Base-by-base conservation (phyloP, 2,888 invertebrate genomes). In the Caradrina kadenii region DNA sequence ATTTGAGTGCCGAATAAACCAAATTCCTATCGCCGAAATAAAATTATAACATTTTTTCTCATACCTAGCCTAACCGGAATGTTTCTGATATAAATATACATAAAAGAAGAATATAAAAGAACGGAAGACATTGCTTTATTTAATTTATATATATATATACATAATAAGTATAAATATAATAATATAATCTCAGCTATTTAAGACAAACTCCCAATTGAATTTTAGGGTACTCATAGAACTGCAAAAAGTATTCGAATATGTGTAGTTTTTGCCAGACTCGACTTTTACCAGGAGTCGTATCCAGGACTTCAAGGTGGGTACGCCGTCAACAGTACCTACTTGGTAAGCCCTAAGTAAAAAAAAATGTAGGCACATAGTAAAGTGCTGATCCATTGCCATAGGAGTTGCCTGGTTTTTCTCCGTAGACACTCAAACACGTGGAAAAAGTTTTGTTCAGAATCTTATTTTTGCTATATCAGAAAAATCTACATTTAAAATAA, bases 401-500 rank as follows among this genome's bases (percentile, higher is more conserved):
- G 5, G 39, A 54, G 22, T 22, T 53, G n/a, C 31, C 42, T 54
- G 21, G 15, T 19, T 39, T 39, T 22, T 50, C 3, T 53, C 15
- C n/a, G 45, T 26, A 45, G 17, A 50, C 10, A 3, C 26, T 42
- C 58, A 19, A 54, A 74, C 45, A 39, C 19, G 13, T 49, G 22
- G 45, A 56, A 48, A 67, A 60, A 54, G 19, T 15, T 19, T 55
- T 15, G 21, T 35, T 53, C 19, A 45, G 8, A 26, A 48, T 1
- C 6, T 22, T 11, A 59, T 31, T 31, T 11, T 49, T 19, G 7
- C 15, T 31, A 17, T 7, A 56, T 15, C 3, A 31, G 4, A 45
- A 13, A 63, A 52, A 48, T 4, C 26, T 52, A 21, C 8, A 53
- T 48, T 15, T 10, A 15, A 54, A 59, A 21, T 59, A 70, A 56